Evolutionary conservation across 2,113 vertebrate species (phyloP), one percentile per base, ranked within the genome.

Genomic region (Xiphophorus couchianus): DNA sequence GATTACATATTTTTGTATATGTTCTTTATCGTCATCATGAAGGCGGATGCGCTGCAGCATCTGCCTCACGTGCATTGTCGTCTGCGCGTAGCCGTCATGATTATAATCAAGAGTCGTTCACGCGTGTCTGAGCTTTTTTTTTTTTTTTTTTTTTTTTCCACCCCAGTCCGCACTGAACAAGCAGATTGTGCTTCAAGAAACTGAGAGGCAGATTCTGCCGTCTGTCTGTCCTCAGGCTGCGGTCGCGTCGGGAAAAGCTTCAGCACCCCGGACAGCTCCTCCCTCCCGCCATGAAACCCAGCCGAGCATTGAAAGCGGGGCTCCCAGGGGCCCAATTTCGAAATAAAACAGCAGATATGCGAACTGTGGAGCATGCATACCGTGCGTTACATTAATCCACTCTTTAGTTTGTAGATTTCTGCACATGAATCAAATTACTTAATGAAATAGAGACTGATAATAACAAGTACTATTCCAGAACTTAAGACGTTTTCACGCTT

Each of bases 211-310:
- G 25, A n/a, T 58, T n/a, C 22, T n/a, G 7, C 51, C 25, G 19
- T n/a, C 8, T 58, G 22, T 58, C 44, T 48, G 44, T 35, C 62
- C n/a, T 61, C 58, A 25, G 10, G 10, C 30, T 58, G 71, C 30
- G 42, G 19, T 31, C 17, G 33, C 66, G 64, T 15, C 39, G 8
- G 25, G 42, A 44, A 29, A 1, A n/a, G 7, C 8, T 79, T 83
- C 86, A 89, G 90, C 76, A 92, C 89, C 83, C 37, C 30, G 83
- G 90, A 88, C 81, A 92, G 89, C 80, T 90, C 90, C 71, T 48
- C n/a, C 2, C 30, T 10, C 68, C 15, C 69, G 14, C 62, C 33
- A 11, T 28, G 39, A 70, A 33, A n/a, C 67, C 67, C 65, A 73
- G 17, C 58, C 22, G 28, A 62, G 28, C n/a, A 4, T 29, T 58